Evolutionary conservation across 2,888 invertebrate genomes (phyloP), one percentile per base, ranked within the genome.

Genomic region (Thalpophila matura): DNA sequence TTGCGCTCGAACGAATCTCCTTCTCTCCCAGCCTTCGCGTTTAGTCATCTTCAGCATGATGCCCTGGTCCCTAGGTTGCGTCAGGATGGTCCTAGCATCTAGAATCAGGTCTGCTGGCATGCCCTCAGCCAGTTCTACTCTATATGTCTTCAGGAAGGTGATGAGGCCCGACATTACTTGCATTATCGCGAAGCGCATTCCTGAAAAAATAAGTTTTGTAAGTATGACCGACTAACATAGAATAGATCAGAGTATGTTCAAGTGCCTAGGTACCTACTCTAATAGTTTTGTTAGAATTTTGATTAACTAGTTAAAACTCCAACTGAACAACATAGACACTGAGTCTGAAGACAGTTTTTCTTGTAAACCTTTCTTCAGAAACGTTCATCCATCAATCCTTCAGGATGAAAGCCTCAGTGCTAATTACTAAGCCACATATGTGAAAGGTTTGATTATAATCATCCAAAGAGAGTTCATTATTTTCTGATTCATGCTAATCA

Each of bases 131-230:
- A 86, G 31, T 27, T 82, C 78, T 35, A 87, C 56, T 9, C 67
- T 67, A 62, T 84, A 88, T 12, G 80, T 82, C 68, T 79, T 87
- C 55, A 89, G 59, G 7, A 88, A 16, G 1, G 82, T 84, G 27
- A 88, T 50, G n/a, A 88, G 60, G 0, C 85, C 85, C 0, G 86
- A 70, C 20, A 86, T 27, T 55, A 86, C 79, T 58, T 87, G 86
- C 87, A 89, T 87, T 55, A 79, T 63, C 10, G 63, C 31, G 14
- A 63, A 63, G 4, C 63, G 67, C 33, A 40, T 33, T 18, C 63
- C 63, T 63, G 35, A 1, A 33, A 38, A 38, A 18, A 16, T 0
- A 0, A 29, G 22, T 16, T 27, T 26, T 6, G 10, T 55, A 14
- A 7, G 3, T 24, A 9, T 57, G 12, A 10, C 1, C 10, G 18